Evolutionary conservation across 23 tunicate species (phyloP), one percentile per base, ranked within the genome.

Genomic region (Botrylloides violaceus): DNA sequence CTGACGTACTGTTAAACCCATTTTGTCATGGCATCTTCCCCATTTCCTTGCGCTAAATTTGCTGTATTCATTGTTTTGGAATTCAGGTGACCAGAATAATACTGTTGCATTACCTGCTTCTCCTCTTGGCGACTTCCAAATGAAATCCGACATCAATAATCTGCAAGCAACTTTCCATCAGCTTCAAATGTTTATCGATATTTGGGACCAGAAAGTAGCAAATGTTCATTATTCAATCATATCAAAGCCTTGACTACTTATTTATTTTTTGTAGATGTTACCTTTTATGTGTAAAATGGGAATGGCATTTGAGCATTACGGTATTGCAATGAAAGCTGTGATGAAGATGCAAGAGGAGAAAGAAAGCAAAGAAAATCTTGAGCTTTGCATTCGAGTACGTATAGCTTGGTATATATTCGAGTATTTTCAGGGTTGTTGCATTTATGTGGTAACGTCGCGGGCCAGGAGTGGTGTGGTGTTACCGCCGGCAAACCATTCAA

Each of bases 161-260:
- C 39, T 85, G 66, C 83, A 85, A 49, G 81, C 47, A 32, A 79
- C 84, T 32, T 79, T 73, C 38, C 85, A 85, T 6, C 61, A 39
- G 37, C 56, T 85, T 36, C 94, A 79, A 35, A 85, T 85, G 94
- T 79, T 85, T 68, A 73, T 68, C 19, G 94, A 85, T 65, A 31
- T 80, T 57, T 63, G 65, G 36, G 94, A 85, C 58, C 32, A 61
- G 35, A 85, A 85, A 76, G 94, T 79, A 26, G 63, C 31, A 4
- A 58, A 15, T 15, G 12, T 9, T 6, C 71, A 65, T 65, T 29
- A 19, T 39, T 21, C 6, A 18, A 59, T 26, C 29, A 9, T 6
- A 27, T 29, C 27, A 31, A 18, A 27, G 23, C 78, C 29, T 5
- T 73, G 9, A 59, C 58, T 29, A 7, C 19, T 5, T 22, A 1